A percentile compares a stretch with the other conserved stretches of the same genome.
Conservation (phyloP, 1,140 invertebrate genomes). For the Macrobrachium nipponense region DNA sequence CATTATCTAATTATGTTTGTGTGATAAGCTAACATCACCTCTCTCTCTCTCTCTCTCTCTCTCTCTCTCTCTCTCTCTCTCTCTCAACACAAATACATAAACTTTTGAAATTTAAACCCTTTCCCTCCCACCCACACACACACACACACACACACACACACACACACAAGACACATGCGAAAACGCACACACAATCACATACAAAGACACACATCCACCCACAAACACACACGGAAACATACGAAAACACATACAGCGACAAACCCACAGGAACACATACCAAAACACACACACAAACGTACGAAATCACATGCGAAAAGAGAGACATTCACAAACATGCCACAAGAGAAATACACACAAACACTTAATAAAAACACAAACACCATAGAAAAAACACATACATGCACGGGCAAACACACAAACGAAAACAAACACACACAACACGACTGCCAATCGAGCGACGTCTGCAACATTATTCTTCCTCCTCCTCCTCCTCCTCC, state of each 20-base stretch:
- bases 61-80: not conserved
- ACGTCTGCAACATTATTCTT: not conserved
- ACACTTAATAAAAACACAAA: too few species aligned
- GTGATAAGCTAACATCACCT: too few species aligned
- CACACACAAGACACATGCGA: not conserved
- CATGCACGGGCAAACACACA: too few species aligned
- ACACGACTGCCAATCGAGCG: not conserved
- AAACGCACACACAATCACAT: too few species aligned
- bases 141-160: not conserved
- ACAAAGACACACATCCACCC: not conserved
- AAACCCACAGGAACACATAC: not conserved
- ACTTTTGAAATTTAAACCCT: too few species aligned
- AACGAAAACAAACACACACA: too few species aligned
- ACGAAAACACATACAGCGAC: not conserved
- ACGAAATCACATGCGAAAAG: not conserved
- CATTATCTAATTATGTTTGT: too few species aligned
- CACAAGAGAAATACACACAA: too few species aligned
- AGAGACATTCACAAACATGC: too few species aligned
- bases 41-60: not conserved
- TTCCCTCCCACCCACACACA: not conserved
- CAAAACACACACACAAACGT: not conserved
- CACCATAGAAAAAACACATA: too few species aligned
- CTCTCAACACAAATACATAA: too few species aligned
- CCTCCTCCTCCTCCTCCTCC: not conserved
- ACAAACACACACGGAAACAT: not conserved